Conservation (phyloP, 2,113 vertebrate genomes). For the Odontesthes bonariensis region DNA sequence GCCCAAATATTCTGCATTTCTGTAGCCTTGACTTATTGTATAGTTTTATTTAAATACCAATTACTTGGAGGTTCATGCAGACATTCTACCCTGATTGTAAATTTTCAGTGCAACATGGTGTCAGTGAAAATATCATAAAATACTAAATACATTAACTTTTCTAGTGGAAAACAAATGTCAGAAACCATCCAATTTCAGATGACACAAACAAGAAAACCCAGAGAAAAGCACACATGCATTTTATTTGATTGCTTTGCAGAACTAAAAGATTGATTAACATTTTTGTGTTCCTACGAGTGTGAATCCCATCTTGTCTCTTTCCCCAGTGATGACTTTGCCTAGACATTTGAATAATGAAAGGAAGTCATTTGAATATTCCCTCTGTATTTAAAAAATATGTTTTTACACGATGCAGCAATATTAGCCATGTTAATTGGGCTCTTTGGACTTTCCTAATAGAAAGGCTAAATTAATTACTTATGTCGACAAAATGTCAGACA, state of each 20-base stretch:
- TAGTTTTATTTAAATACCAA: conserved; percentile 39
- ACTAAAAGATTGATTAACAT: conserved; percentile 79
- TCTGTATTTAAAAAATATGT: conserved; percentile 82
- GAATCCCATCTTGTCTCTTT: conserved; percentile 75
- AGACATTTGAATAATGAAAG: conserved; percentile 87
- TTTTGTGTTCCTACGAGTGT: conserved; percentile 69
- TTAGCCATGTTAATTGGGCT: conserved; percentile 85
- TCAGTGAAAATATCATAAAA: neutral
- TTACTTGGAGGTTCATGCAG: conserved; percentile 7
- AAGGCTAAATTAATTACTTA: conserved; percentile 86
- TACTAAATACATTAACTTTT: neutral
- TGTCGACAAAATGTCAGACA: conserved; percentile 87
- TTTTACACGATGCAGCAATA: conserved; percentile 85
- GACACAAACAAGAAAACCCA: conserved; percentile 35
- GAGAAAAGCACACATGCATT: conserved; percentile 39
- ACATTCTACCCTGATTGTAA: neutral
- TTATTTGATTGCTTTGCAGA: conserved; percentile 72
- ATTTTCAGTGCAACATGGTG: neutral
- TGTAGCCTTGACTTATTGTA: conserved; percentile 27
- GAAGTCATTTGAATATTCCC: conserved; percentile 88
- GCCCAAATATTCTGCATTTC: conserved; percentile 46
- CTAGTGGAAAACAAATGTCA: conserved; percentile 1
- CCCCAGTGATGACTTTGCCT: conserved; percentile 83
- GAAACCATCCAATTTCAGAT: conserved; percentile 16
- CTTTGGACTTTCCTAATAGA: conserved; percentile 86